Evolutionary conservation across 2,113 vertebrate genomes (phyloP), one percentile per base, ranked within the genome.

Genomic region (Alouatta palliata): DNA sequence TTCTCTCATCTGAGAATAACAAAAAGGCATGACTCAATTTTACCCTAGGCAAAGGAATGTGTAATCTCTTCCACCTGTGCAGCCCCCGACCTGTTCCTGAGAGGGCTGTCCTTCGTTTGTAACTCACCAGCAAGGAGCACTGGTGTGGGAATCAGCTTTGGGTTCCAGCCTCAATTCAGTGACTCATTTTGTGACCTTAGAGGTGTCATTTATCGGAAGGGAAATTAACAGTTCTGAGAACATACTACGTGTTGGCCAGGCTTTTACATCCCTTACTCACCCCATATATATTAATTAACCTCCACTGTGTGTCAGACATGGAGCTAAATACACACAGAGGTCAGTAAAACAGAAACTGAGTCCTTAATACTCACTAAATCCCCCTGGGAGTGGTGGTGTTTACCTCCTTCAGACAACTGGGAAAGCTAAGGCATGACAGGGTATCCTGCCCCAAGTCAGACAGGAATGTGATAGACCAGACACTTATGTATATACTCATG

Each of bases 271-370:
- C 9, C 0, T 25, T 21, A 23, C 30, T 27, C 52, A 43, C 25
- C 27, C 75, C 12, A 0, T 10, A 1, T 4, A 9, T 2, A 1
- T 32, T 35, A 13, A 37, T 19, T n/a, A 58, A 10, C 20, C 8
- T 0, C 6, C 8, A 3, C 6, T 20, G 0, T 2, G 20, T 6
- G 7, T 7, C 52, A 17, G 58, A 16, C 3, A 8, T 21, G 27
- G 56, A 91, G n/a, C 45, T 10, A 5, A 13, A 2, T 32, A 12
- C 45, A 3, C n/a, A 45, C 2, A 1, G 58, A 40, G 1, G 2
- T 45, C 43, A 32, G 68, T 16, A 9, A 30, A 11, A n/a, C 52
- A 37, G 17, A 73, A 35, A 8, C 3, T 11, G 76, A 30, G 30
- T 2, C n/a, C 30, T 30, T 12, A 1, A 0, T 27, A 7, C 14